Percentiles rank a stretch among this genome's conserved stretches.
These are phyloP conservation scores for Epinephelus lanceolatus DNA, from an alignment of 2,113 vertebrate genomes.

Conservation along the genomic window DNA sequence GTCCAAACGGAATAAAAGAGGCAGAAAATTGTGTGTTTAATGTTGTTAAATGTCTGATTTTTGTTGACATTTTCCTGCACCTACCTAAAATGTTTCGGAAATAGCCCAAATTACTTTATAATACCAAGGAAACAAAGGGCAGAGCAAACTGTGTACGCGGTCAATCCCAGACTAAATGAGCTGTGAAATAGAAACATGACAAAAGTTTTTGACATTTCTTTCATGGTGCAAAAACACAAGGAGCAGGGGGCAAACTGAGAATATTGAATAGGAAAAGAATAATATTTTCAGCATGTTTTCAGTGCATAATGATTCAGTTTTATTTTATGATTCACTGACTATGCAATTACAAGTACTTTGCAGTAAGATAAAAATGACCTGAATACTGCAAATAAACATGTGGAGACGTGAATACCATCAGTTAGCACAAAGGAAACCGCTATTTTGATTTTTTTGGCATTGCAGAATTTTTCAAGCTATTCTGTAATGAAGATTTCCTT, in stretches of 20 bases:
- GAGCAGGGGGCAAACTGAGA: not conserved
- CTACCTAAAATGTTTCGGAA: constrained; percentile 18
- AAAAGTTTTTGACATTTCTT: constrained; percentile 17
- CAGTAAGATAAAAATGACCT: not conserved
- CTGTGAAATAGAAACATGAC: constrained; percentile 22
- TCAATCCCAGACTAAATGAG: constrained; percentile 16
- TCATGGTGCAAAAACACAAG: not conserved
- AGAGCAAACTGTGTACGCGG: not conserved
- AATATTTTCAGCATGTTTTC: not conserved
- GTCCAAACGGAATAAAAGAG: not conserved
- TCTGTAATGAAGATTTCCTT: not conserved
- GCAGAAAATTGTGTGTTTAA: constrained; percentile 18
- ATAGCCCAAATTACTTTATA: constrained; percentile 28
- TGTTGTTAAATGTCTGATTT: constrained; percentile 14
- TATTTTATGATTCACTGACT: not conserved
- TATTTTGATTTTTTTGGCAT: not conserved
- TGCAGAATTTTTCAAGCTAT: not conserved
- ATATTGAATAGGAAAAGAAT: not conserved
- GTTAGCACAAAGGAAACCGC: not conserved
- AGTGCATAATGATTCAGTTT: not conserved
- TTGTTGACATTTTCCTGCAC: constrained; percentile 36
- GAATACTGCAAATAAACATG: not conserved
- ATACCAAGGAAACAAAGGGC: constrained; percentile 38
- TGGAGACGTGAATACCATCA: not conserved
- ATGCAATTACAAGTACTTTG: not conserved